Percentiles rank a stretch among this genome's conserved stretches.
Conservation (phyloP, 2,797 vertebrate genomes). For the Coranthus polyacanthus region DNA sequence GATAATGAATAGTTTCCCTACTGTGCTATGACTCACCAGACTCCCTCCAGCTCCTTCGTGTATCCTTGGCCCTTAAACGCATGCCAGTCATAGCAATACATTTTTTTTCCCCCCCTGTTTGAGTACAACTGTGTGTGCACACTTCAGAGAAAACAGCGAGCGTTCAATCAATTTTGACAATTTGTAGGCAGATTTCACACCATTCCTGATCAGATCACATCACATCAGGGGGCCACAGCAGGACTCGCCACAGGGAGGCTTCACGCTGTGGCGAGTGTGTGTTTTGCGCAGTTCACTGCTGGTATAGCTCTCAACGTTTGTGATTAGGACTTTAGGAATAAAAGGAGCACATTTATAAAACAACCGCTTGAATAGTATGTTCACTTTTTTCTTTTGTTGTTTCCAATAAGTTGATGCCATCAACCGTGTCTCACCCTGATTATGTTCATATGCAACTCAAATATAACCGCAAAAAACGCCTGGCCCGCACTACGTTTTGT, state of each 20-base stretch:
- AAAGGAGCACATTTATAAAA: background rate
- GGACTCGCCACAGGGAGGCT: conserved; percentile 29
- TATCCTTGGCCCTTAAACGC: conserved; percentile 46
- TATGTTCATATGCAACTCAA: too few relatives aligned
- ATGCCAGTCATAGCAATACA: conserved; percentile 34
- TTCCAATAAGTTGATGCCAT: conserved; percentile 10
- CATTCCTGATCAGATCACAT: conserved; percentile 44
- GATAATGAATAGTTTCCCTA: conserved; percentile 55
- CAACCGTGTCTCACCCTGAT: background rate
- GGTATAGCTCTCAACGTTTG: background rate
- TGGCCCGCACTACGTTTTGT: too few relatives aligned
- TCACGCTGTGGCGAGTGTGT: background rate
- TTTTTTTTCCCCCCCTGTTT: background rate
- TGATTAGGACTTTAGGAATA: background rate
- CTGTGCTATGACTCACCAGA: conserved; percentile 53
- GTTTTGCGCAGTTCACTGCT: conserved; percentile 1
- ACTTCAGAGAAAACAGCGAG: conserved; percentile 24
- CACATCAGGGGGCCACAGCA: conserved; percentile 39
- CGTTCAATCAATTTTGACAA: conserved; percentile 39
- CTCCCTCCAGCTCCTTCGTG: conserved; percentile 36
- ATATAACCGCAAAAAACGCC: too few relatives aligned
- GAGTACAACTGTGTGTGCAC: background rate
- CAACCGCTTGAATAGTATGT: conserved; percentile 3
- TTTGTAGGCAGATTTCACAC: conserved; percentile 42
- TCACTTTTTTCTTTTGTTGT: conserved; percentile 11